phyloP scores from a whole-genome alignment of 2,113 vertebrate genomes.

The Conger conger region DNA sequence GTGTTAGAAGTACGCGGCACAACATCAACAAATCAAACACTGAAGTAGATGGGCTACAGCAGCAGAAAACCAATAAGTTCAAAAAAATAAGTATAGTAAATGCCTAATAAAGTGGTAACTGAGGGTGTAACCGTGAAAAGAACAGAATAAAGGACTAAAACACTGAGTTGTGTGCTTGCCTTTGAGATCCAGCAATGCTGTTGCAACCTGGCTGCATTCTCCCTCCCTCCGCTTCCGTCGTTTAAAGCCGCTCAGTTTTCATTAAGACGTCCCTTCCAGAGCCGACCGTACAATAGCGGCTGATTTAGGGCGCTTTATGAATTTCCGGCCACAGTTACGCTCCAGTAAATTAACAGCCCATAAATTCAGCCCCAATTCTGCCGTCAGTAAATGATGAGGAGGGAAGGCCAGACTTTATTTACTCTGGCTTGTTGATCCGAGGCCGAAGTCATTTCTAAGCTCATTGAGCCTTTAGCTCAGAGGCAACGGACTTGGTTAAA shows the following conservation, averaged over 20 bases:
- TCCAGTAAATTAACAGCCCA: not conserved
- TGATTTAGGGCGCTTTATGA: slow-evolving; percentile 2
- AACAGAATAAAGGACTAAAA: not conserved
- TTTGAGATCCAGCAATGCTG: not conserved
- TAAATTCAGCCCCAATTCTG: slow-evolving; percentile 21
- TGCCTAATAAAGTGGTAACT: too few relatives aligned
- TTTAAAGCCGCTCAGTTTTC: slow-evolving; percentile 17
- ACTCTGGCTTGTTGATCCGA: not conserved
- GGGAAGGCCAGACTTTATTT: not conserved
- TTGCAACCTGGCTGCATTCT: not conserved
- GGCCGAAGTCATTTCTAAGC: not conserved
- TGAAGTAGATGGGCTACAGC: too few relatives aligned
- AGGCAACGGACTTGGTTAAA: not conserved
- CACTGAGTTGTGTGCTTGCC: not conserved
- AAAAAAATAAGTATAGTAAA: too few relatives aligned
- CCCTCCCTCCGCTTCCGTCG: slow-evolving; percentile 5
- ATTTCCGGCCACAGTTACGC: not conserved
- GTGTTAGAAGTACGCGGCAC: too few relatives aligned
- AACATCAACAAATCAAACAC: too few relatives aligned
- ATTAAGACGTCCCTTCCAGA: slow-evolving; percentile 2
- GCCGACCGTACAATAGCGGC: slow-evolving; percentile 7
- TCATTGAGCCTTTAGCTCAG: not conserved
- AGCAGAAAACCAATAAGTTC: too few relatives aligned
- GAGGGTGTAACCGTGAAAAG: not conserved
- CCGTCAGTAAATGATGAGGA: not conserved